Percentiles rank a stretch among this genome's conserved stretches.
Conservation (phyloP, 2,797 vertebrate species). For the Bradypodion ventrale region DNA sequence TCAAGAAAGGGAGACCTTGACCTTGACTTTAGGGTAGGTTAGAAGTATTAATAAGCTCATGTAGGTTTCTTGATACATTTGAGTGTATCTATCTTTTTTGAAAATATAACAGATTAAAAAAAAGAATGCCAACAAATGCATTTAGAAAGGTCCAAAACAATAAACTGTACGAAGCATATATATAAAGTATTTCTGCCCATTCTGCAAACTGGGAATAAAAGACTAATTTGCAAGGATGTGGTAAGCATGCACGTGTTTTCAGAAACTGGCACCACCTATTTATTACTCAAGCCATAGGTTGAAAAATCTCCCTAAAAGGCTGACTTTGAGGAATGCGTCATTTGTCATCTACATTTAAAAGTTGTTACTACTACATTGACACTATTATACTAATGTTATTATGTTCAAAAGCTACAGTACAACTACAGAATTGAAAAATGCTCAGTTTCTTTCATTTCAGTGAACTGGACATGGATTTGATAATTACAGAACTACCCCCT, state of each 20-base stretch:
- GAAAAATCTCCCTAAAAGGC: slow-evolving; percentile 58
- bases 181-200: slow-evolving; percentile 30
- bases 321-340: slow-evolving; percentile 56
- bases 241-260: slow-evolving; percentile 44
- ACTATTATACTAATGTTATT: slow-evolving; percentile 34
- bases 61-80: background rate
- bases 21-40: no score
- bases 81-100: background rate
- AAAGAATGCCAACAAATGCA: background rate
- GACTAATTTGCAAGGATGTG: slow-evolving; percentile 52
- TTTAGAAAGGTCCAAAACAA: slow-evolving; percentile 26
- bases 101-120: background rate
- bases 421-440: slow-evolving; percentile 47
- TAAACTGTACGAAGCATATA: slow-evolving; percentile 25
- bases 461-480: background rate
- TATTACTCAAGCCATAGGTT: slow-evolving; percentile 60
- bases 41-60: no score
- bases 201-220: slow-evolving; percentile 48
- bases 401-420: slow-evolving; percentile 54
- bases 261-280: slow-evolving; percentile 54
- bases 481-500: background rate
- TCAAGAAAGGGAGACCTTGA: no score
- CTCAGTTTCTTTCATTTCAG: slow-evolving; percentile 47
- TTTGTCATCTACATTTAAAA: slow-evolving; percentile 39
- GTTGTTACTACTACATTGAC: slow-evolving; percentile 26